Evolutionary conservation across 2,797 vertebrate species (phyloP).

Genomic region (Hyperoplus immaculatus): DNA sequence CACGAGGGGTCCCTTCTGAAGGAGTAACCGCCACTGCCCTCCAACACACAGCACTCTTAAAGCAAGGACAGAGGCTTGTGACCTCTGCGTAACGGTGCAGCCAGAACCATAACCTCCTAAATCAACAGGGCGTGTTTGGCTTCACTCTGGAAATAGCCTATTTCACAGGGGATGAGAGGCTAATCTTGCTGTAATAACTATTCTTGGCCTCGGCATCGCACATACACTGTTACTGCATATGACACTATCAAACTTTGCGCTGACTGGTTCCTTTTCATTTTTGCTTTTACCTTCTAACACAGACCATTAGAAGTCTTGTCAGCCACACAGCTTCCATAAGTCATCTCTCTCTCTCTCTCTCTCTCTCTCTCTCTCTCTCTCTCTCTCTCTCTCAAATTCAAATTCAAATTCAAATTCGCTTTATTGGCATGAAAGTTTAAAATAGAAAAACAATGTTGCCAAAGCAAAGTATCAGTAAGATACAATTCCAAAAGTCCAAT

Average conservation of each 20-base stretch:
- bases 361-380: conserved; percentile 2
- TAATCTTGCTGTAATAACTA: conserved; percentile 70
- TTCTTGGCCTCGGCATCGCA: conserved; percentile 41
- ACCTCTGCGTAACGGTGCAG: conserved; percentile 47
- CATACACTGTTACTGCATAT: background rate
- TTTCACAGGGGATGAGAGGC: conserved; percentile 73
- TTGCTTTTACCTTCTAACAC: conserved; percentile 40
- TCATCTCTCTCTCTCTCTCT: background rate
- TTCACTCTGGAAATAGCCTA: conserved; percentile 71
- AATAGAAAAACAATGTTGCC: no score
- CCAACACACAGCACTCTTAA: conserved; percentile 25
- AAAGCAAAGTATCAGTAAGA: no score
- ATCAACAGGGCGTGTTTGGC: conserved; percentile 55
- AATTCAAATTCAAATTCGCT: no score
- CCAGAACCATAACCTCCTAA: conserved; percentile 42
- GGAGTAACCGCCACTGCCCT: background rate
- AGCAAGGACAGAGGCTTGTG: conserved; percentile 35
- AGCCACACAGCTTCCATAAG: conserved; percentile 23
- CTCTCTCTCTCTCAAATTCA: conserved; percentile 18
- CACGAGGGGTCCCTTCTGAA: background rate
- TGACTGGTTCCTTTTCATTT: conserved; percentile 39
- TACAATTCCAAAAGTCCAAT: no score
- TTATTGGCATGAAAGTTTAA: no score
- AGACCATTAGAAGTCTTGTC: conserved; percentile 48
- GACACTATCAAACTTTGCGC: conserved; percentile 27